Base-by-base conservation (phyloP, 2,113 vertebrate species). In the Macroglossus sobrinus region DNA sequence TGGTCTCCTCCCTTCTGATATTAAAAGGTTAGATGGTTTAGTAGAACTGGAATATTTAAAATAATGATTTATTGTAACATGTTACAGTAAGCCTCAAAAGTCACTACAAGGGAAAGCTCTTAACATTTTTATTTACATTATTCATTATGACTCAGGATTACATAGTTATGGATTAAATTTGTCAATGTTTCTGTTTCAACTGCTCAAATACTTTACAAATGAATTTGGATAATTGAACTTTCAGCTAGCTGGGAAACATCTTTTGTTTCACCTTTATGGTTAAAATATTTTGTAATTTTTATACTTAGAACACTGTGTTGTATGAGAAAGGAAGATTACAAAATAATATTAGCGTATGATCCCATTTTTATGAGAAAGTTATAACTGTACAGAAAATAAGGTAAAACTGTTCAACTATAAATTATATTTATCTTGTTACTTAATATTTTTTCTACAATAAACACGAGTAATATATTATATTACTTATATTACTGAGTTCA, bases 1-100 rank as follows among this genome's bases (percentile, higher is more conserved):
- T 95, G 99, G 99, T 97, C 99, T 99, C 96, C 99, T 99, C 97
- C 99, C 99, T 97, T 99, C 99, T 95, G 99, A 99, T 98, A 98
- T 99, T 86, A 64, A 99, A 97, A 99, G 99, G 99, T 99, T 97
- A 98, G 98, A 85, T 45, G 7, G 59, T 88, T 78, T 75, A 53
- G 30, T 33, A 88, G 47, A 93, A 85, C 28, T 0, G 35, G 12
- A 33, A 4, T 61, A 7, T 89, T 74, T 69, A n/a, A 59, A 76
- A 96, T 5, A 69, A 82, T 80, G 0, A 28, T 45, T 78, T 24
- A 80, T 11, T 68, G 4, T 28, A 26, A 9, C 64, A 84, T 68
- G n/a, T 38, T 22, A 61, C 53, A 80, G 0, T 53, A 38, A 82
- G 0, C 68, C 66, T 89, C 66, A 74, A 64, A 78, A 69, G 45